phyloP scores from a whole-genome alignment of 2,888 invertebrate genomes.

The Amblyteles armatorius region DNA sequence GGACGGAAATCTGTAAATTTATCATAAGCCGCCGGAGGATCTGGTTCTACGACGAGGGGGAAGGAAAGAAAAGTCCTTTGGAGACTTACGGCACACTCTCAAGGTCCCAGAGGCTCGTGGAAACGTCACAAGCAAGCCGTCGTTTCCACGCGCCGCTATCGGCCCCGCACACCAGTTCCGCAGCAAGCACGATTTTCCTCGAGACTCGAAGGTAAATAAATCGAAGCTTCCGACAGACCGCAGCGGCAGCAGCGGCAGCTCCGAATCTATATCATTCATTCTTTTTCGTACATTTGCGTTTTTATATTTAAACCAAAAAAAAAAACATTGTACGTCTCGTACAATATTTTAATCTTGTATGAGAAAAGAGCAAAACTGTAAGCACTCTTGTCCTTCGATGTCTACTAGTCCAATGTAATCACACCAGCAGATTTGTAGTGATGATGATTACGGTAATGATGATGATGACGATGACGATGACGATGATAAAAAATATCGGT shows the following conservation, averaged over 20 bases:
- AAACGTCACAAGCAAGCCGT: conserved; percentile 40
- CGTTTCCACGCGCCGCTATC: conserved; percentile 33
- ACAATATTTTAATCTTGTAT: conserved; percentile 31
- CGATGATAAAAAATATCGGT: conserved; percentile 47
- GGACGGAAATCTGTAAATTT: neutral
- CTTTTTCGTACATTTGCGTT: conserved; percentile 27
- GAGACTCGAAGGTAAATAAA: conserved; percentile 25
- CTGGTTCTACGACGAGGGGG: conserved; percentile 7
- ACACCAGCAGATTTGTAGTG: conserved; percentile 54
- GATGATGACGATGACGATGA: conserved; percentile 29
- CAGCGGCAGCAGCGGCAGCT: conserved; percentile 16
- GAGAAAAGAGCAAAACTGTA: conserved; percentile 50
- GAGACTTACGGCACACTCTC: neutral
- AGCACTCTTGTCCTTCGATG: conserved; percentile 69
- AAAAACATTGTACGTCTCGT: conserved; percentile 24
- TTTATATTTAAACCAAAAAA: conserved; percentile 21
- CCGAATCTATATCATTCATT: conserved; percentile 10
- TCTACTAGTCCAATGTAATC: conserved; percentile 68
- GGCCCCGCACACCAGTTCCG: neutral
- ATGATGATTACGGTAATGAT: conserved; percentile 32
- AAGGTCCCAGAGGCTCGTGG: conserved; percentile 23
- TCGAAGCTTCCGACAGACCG: conserved; percentile 56
- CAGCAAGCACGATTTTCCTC: conserved; percentile 6
- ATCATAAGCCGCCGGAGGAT: conserved; percentile 7
- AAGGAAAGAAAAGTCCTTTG: conserved; percentile 5